Evolutionary conservation across 2,888 invertebrate genomes (phyloP), one percentile per base, ranked within the genome.

Genomic region (Neocrepidodera transversa): DNA sequence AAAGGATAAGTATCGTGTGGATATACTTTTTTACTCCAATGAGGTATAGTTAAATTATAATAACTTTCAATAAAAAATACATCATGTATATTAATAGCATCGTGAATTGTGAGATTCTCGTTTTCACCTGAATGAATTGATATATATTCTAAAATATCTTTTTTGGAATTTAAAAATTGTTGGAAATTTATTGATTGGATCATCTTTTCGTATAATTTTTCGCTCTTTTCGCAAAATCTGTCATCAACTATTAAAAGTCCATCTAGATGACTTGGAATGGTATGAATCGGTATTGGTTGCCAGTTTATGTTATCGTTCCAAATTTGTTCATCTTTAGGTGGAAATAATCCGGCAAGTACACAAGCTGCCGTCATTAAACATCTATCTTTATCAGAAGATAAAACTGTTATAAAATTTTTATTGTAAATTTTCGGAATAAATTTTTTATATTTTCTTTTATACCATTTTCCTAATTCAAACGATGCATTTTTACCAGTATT

Each of bases 361-460:
- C 87, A 83, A 71, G 88, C 84, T 0, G 92, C 95, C 60, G 92
- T 93, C 90, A 92, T 92, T 5, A 95, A 79, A 0, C 94, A 92
- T 23, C 95, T 86, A 79, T 95, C 93, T 16, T 88, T 87, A 79
- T 93, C 91, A 0, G 94, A 92, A 47, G 92, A 90, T 52, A 82
- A 78, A 1, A 88, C 78, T 67, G 79, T 80, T 32, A 88, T 80
- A 71, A 86, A 81, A 28, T 81, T 76, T 13, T 73, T 75, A 11
- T 82, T 79, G 71, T 87, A 89, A 7, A 69, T 71, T 1, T 74
- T 68, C 18, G 81, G 80, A 6, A 87, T 61, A 43, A 88, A 82
- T 68, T 86, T 81, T 38, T 80, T 75, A 77, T 93, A 94, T 14
- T 91, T 83, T 45, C 82, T 76, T 13, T 90, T 80, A 2, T 93